A percentile compares a stretch with the other conserved stretches of the same genome.
Evolutionary conservation across 2,797 vertebrate genomes (phyloP).

Genomic region (Cygnus olor): DNA sequence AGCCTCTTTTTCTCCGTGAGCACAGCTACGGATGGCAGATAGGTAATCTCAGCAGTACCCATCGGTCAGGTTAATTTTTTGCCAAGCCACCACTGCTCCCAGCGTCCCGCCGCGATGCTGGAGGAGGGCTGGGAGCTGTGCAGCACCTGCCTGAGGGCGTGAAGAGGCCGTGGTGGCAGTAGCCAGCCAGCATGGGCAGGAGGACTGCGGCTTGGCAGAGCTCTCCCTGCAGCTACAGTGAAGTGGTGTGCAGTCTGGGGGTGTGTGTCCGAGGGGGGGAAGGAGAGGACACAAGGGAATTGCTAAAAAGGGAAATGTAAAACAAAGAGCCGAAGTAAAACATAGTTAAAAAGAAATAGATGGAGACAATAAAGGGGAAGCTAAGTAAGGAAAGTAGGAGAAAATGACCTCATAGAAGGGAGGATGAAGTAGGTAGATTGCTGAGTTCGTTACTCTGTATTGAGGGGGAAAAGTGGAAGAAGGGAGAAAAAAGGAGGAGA

Average conservation of each 20-base stretch:
- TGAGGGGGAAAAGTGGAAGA: neutral
- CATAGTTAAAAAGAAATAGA: neutral
- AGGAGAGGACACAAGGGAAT: neutral
- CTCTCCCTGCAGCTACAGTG: neutral
- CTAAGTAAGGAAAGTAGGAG: slow-evolving; percentile 2
- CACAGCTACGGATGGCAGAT: neutral
- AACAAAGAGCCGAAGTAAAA: slow-evolving; percentile 45
- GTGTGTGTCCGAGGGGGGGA: neutral
- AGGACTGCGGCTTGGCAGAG: neutral
- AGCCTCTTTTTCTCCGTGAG: neutral
- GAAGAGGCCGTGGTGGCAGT: neutral
- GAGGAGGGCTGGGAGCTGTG: neutral
- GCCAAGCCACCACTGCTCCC: neutral
- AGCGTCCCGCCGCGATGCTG: neutral
- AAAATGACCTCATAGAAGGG: slow-evolving; percentile 1
- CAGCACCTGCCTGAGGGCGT: neutral
- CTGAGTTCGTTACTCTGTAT: neutral
- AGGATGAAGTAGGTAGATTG: neutral
- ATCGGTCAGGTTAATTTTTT: neutral
- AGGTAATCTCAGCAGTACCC: neutral
- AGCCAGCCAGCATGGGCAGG: neutral
- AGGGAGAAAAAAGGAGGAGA: neutral
- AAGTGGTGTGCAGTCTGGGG: slow-evolving; percentile 5
- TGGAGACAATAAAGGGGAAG: slow-evolving; percentile 29
- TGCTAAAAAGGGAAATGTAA: slow-evolving; percentile 28